These are phyloP conservation scores for Chaetops frenatus DNA, from an alignment of 2,113 vertebrate genomes.

Conservation along the genomic window DNA sequence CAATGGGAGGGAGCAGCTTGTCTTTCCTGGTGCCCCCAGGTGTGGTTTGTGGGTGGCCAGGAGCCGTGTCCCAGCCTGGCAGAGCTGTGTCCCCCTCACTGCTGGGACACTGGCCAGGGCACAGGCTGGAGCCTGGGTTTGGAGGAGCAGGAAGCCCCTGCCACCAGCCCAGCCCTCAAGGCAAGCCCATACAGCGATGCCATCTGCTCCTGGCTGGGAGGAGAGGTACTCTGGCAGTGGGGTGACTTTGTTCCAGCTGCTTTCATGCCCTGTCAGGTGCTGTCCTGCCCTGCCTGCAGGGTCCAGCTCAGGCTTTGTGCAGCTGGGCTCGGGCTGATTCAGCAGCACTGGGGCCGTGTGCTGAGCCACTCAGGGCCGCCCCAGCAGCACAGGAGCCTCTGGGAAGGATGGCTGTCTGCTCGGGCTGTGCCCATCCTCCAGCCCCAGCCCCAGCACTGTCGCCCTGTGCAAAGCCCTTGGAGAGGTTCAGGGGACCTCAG, in stretches of 20 bases:
- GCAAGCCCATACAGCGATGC: background rate
- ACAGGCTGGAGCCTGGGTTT: background rate
- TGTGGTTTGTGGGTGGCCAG: background rate
- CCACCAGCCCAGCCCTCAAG: background rate
- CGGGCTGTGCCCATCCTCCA: background rate
- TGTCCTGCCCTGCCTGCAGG: background rate
- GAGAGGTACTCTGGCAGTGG: background rate
- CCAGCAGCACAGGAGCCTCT: rapidly evolving
- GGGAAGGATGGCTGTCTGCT: background rate
- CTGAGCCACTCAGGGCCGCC: rapidly evolving
- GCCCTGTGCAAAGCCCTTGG: background rate
- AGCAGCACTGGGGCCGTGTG: background rate
- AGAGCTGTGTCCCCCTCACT: background rate
- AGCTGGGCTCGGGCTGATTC: background rate
- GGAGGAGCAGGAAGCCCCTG: background rate
- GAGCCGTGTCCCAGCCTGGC: background rate
- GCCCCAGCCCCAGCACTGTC: background rate
- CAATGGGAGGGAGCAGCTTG: background rate
- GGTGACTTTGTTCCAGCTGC: background rate
- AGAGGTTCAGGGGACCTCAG: rapidly evolving
- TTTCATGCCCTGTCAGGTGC: background rate
- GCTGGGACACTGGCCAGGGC: rapidly evolving
- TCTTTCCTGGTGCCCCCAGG: background rate
- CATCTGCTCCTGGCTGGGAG: background rate
- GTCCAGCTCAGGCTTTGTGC: background rate